phyloP scores from a whole-genome alignment of 2,888 invertebrate species.

The Lasius fuliginosus region DNA sequence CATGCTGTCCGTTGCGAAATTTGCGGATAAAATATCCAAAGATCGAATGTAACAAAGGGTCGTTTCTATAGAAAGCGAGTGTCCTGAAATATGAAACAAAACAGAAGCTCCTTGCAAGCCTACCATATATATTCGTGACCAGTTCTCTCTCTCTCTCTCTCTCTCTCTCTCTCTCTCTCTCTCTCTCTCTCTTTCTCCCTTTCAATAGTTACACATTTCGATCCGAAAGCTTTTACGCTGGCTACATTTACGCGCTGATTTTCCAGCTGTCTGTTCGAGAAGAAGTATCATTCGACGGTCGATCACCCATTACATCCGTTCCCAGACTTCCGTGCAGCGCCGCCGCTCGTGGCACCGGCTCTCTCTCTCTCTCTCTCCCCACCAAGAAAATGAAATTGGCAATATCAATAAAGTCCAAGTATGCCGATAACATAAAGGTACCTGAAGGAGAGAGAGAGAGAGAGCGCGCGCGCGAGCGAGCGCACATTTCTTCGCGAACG shows the following conservation, averaged over 20 bases:
- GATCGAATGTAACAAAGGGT: slow-evolving; percentile 11
- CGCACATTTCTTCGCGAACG: slow-evolving; percentile 66
- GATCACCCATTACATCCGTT: slow-evolving; percentile 51
- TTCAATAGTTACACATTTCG: not conserved
- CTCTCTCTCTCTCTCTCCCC: not conserved
- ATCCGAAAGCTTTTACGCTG: slow-evolving; percentile 18
- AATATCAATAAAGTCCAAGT: slow-evolving; percentile 67
- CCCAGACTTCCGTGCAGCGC: slow-evolving; percentile 7
- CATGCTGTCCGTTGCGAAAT: slow-evolving; percentile 1
- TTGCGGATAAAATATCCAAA: slow-evolving; percentile 32
- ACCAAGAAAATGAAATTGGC: slow-evolving; percentile 70
- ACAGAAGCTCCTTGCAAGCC: slow-evolving; percentile 1
- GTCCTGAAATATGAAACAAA: slow-evolving; percentile 27
- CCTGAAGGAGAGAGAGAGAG: slow-evolving; percentile 16
- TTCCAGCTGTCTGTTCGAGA: slow-evolving; percentile 50
- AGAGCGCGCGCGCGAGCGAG: slow-evolving; percentile 36
- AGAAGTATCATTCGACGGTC: slow-evolving; percentile 46
- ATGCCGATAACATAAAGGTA: slow-evolving; percentile 52
- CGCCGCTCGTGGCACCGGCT: not conserved
- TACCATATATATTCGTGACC: not conserved
- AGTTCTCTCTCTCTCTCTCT: slow-evolving; percentile 3
- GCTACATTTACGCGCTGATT: slow-evolving; percentile 46
- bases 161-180: not conserved
- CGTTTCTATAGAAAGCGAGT: not conserved
- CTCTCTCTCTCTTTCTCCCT: not conserved